phyloP scores from a whole-genome alignment of 2,113 vertebrate species.

The Anoura caudifer region DNA sequence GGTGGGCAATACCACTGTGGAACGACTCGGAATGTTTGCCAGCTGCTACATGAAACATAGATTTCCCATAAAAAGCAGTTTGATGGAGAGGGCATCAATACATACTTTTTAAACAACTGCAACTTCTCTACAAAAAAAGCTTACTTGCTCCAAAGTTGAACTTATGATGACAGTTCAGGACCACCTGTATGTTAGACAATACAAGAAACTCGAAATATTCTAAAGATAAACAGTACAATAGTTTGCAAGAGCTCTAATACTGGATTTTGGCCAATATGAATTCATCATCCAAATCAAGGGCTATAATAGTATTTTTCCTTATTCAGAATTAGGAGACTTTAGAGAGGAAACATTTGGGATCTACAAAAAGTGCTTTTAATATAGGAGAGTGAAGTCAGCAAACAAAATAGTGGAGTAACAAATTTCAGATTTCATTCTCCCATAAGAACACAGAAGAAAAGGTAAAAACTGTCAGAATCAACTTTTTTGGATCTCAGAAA shows the following conservation, averaged over 20 bases:
- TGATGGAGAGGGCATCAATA: background rate
- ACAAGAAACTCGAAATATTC: background rate
- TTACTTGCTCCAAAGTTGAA: conserved; percentile 3
- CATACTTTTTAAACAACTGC: background rate
- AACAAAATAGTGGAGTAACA: background rate
- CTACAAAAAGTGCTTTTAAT: conserved; percentile 25
- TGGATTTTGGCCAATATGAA: background rate
- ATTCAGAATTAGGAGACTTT: conserved; percentile 12
- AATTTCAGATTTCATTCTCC: background rate
- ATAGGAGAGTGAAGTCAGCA: background rate
- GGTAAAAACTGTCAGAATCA: background rate
- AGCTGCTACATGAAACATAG: background rate
- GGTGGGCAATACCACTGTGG: background rate
- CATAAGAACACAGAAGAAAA: background rate
- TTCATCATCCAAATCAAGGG: conserved; percentile 6
- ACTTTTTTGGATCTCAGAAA: conserved; percentile 12
- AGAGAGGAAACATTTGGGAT: background rate
- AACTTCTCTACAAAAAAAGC: background rate
- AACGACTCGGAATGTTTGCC: background rate
- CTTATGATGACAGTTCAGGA: background rate
- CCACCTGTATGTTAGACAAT: background rate
- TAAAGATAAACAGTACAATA: background rate
- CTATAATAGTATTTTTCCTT: conserved; percentile 10
- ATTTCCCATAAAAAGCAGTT: background rate
- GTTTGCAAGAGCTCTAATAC: background rate